These are phyloP conservation scores for Luperina testacea DNA, from an alignment of 2,888 invertebrate species.

Conservation along the genomic window DNA sequence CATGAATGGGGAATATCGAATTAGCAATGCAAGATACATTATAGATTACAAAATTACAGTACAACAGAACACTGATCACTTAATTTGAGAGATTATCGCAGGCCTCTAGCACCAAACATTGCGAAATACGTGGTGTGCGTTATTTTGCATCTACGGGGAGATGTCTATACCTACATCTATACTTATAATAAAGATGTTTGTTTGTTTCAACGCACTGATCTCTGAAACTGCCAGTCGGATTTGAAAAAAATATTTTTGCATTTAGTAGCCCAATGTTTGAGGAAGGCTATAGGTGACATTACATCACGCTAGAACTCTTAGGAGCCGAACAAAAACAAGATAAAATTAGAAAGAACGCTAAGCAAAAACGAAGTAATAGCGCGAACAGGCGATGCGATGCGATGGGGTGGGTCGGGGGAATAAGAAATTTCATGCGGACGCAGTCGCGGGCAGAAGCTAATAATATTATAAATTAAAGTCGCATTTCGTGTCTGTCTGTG, in stretches of 20 bases:
- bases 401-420: background rate
- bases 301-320: background rate
- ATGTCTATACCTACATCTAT: background rate
- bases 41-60: constrained; percentile 54
- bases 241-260: background rate
- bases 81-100: constrained; percentile 59
- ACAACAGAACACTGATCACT: constrained; percentile 51
- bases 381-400: background rate
- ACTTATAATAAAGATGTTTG: background rate
- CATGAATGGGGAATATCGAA: constrained; percentile 36
- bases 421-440: background rate
- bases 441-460: background rate
- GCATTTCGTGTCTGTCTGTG: background rate
- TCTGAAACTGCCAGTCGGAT: background rate
- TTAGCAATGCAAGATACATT: constrained; percentile 49
- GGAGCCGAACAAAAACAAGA: background rate
- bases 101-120: constrained; percentile 46
- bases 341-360: background rate
- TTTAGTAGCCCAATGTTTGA: background rate
- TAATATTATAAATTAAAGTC: background rate
- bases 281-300: background rate
- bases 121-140: constrained; percentile 46
- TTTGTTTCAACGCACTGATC: background rate
- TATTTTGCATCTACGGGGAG: constrained; percentile 30
- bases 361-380: background rate